Percentiles rank a stretch among this genome's conserved stretches.
phyloP scores from a whole-genome alignment of 2,797 vertebrate species.

The Paratrypauchen microcephalus region DNA sequence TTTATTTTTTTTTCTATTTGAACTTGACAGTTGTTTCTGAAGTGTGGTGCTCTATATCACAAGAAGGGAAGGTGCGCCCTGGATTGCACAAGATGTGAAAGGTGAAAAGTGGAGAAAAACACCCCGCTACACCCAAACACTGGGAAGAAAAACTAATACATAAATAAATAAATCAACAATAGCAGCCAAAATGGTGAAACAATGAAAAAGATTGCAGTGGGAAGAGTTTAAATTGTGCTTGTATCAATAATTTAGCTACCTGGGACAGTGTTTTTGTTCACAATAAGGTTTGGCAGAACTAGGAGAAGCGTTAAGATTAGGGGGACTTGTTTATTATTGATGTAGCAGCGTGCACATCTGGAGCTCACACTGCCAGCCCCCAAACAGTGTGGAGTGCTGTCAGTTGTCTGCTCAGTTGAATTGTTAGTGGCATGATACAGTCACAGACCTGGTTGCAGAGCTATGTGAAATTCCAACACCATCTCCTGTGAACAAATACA shows the following conservation, averaged over 20 bases:
- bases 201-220: constrained; percentile 62
- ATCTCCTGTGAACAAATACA: constrained; percentile 60
- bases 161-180: constrained; percentile 81
- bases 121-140: constrained; percentile 62
- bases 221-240: constrained; percentile 70
- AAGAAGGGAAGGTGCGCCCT: constrained; percentile 74
- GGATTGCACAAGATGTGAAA: constrained; percentile 75
- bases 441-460: constrained; percentile 50
- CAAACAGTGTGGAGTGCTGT: constrained; percentile 59
- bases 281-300: constrained; percentile 66
- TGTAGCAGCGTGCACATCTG: constrained; percentile 62
- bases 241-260: constrained; percentile 75
- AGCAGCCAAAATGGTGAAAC: constrained; percentile 58
- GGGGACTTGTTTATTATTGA: constrained; percentile 73
- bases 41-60: constrained; percentile 74
- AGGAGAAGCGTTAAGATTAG: constrained; percentile 71
- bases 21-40: constrained; percentile 81
- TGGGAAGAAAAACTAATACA: constrained; percentile 80
- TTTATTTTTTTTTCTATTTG: constrained; percentile 80
- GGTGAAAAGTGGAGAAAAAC: constrained; percentile 66
- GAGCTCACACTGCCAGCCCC: constrained; percentile 52
- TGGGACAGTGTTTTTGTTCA: constrained; percentile 72
- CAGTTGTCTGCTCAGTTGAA: constrained; percentile 59
- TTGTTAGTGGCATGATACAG: constrained; percentile 47
- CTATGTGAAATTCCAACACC: constrained; percentile 65